phyloP scores from a whole-genome alignment of 2,888 invertebrate species.

The Synanthedon andrenaeformis region DNA sequence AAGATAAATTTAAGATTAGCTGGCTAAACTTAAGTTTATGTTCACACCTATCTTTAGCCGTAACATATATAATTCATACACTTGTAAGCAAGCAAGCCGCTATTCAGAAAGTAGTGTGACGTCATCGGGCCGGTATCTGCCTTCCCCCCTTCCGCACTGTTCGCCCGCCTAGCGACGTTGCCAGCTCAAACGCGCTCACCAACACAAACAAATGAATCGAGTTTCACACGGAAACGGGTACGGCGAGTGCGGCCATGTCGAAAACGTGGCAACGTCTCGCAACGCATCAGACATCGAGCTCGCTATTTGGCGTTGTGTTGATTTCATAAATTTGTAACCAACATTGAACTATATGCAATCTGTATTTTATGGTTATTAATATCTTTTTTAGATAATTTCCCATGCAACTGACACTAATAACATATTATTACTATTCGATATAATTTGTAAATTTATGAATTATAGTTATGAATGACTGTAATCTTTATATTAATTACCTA shows the following conservation, averaged over 20 bases:
- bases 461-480: too few relatives aligned
- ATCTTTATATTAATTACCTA: too few relatives aligned
- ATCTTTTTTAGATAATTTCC: too few relatives aligned
- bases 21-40: too few relatives aligned
- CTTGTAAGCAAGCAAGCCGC: neutral
- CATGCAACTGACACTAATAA: too few relatives aligned
- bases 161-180: constrained; percentile 32
- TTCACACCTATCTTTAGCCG: too few relatives aligned
- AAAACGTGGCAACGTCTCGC: constrained; percentile 61
- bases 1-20: too few relatives aligned
- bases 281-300: constrained; percentile 64
- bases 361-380: too few relatives aligned
- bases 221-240: constrained; percentile 70
- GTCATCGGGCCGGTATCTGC: constrained; percentile 54
- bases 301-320: constrained; percentile 53
- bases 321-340: constrained; percentile 16
- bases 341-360: too few relatives aligned
- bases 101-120: constrained; percentile 61
- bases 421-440: too few relatives aligned
- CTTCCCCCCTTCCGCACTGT: constrained; percentile 15
- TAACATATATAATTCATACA: neutral
- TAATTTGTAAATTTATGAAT: too few relatives aligned
- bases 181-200: constrained; percentile 10
- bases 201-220: constrained; percentile 58
- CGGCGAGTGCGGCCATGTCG: constrained; percentile 65